Evolutionary conservation across 1,140 invertebrate species (phyloP).

Genomic region (Sesamia nonagrioides): DNA sequence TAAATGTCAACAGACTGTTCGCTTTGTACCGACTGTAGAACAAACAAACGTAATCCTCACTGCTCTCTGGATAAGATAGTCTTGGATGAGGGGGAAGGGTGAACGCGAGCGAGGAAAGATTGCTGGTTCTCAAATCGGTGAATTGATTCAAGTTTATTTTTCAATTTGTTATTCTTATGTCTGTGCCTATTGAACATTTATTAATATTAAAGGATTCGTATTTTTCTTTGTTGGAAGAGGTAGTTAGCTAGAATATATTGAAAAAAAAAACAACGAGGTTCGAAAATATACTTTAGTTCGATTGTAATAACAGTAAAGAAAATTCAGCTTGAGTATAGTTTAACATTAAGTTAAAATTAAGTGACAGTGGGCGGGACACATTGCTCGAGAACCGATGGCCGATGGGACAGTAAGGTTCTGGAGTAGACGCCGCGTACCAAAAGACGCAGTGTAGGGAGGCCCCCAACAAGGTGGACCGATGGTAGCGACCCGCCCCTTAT

Average conservation of each 20-base stretch:
- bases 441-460: too few species aligned
- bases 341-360: too few species aligned
- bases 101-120: conserved; percentile 42
- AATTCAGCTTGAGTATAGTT: too few species aligned
- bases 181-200: conserved; percentile 14
- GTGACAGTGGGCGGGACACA: too few species aligned
- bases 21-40: conserved; percentile 77
- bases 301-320: too few species aligned
- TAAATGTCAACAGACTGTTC: conserved; percentile 80
- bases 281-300: too few species aligned
- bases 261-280: too few species aligned
- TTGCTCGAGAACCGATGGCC: too few species aligned
- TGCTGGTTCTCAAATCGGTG: conserved; percentile 44
- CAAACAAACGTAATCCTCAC: conserved; percentile 82
- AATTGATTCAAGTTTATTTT: conserved; percentile 49
- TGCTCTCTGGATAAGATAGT: conserved; percentile 62
- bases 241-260: not conserved
- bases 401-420: too few species aligned
- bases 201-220: conserved; percentile 26
- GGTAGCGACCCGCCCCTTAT: too few species aligned
- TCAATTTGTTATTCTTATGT: conserved; percentile 41
- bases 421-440: too few species aligned
- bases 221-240: not conserved
- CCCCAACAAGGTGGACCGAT: too few species aligned
- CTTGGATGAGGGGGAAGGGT: conserved; percentile 37